Percentiles rank a stretch among this genome's conserved stretches.
phyloP scores from a whole-genome alignment of 2,888 invertebrate genomes.

The Dyspetes luteomarginatus region DNA sequence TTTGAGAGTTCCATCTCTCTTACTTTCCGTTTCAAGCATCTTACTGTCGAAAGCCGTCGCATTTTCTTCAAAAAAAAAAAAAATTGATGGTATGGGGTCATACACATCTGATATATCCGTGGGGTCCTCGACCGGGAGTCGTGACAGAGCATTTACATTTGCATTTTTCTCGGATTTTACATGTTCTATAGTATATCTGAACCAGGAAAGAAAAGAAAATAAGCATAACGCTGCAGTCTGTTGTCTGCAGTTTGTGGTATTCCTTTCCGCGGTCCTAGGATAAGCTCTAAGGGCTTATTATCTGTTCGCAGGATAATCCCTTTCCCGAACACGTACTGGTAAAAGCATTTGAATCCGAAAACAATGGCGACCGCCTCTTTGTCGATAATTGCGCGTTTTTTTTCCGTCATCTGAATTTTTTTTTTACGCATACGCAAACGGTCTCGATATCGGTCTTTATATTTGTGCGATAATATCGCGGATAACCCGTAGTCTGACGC shows the following conservation, averaged over 20 bases:
- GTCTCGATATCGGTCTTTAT: slow-evolving; percentile 45
- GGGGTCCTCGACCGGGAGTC: slow-evolving; percentile 45
- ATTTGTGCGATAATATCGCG: slow-evolving; percentile 55
- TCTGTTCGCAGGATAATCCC: slow-evolving; percentile 61
- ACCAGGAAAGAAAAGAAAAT: slow-evolving; percentile 38
- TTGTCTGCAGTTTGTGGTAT: slow-evolving; percentile 39
- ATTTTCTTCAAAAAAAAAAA: background rate
- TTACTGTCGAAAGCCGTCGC: slow-evolving; percentile 1
- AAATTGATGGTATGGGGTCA: background rate
- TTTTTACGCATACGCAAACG: background rate
- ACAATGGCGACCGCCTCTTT: slow-evolving; percentile 64
- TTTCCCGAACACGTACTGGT: slow-evolving; percentile 48
- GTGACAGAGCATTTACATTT: background rate
- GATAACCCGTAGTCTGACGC: slow-evolving; percentile 56
- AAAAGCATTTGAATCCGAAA: slow-evolving; percentile 62
- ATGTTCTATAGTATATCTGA: slow-evolving; percentile 31
- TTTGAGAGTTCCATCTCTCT: slow-evolving; percentile 13
- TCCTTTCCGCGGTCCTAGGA: slow-evolving; percentile 54
- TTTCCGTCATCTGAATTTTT: slow-evolving; percentile 42
- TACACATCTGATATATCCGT: slow-evolving; percentile 13
- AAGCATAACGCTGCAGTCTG: slow-evolving; percentile 35
- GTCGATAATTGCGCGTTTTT: slow-evolving; percentile 58
- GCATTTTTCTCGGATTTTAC: slow-evolving; percentile 30
- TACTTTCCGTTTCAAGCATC: slow-evolving; percentile 36
- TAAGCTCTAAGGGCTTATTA: slow-evolving; percentile 58